These are phyloP conservation scores for Daboia siamensis DNA, from an alignment of 2,113 vertebrate genomes.

Conservation along the genomic window DNA sequence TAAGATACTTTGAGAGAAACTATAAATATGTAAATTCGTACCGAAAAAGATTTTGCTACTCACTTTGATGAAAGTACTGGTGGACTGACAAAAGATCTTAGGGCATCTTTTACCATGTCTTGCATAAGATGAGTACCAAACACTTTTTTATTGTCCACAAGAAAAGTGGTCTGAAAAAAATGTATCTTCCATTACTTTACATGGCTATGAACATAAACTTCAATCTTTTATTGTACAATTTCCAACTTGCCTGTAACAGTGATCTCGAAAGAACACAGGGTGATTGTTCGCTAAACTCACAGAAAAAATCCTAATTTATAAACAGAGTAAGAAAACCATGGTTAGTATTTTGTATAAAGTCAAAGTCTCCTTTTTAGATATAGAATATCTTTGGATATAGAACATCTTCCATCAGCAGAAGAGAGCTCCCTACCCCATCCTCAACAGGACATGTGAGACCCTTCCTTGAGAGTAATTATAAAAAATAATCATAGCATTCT, in stretches of 20 bases:
- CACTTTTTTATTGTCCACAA: conserved; percentile 97
- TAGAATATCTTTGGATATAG: not conserved
- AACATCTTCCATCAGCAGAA: not conserved
- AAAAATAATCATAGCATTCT: not conserved
- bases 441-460: not conserved
- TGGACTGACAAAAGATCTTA: conserved; percentile 94
- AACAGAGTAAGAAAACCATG: conserved; percentile 11
- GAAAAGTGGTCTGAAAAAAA: conserved; percentile 87
- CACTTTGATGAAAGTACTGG: conserved; percentile 97
- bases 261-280: conserved; percentile 97
- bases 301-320: conserved; percentile 89
- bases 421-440: not conserved
- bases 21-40: not conserved
- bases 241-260: conserved; percentile 84
- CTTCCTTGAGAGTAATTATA: not conserved
- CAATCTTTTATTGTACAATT: not conserved
- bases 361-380: not conserved
- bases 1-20: not conserved
- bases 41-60: conserved; percentile 58
- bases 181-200: not conserved
- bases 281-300: conserved; percentile 97
- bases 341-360: conserved; percentile 10
- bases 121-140: conserved; percentile 98
- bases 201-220: conserved; percentile 13
- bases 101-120: conserved; percentile 97